Evolutionary conservation across 2,113 vertebrate species (phyloP).

Genomic region (Neodontobutis hainanensis): DNA sequence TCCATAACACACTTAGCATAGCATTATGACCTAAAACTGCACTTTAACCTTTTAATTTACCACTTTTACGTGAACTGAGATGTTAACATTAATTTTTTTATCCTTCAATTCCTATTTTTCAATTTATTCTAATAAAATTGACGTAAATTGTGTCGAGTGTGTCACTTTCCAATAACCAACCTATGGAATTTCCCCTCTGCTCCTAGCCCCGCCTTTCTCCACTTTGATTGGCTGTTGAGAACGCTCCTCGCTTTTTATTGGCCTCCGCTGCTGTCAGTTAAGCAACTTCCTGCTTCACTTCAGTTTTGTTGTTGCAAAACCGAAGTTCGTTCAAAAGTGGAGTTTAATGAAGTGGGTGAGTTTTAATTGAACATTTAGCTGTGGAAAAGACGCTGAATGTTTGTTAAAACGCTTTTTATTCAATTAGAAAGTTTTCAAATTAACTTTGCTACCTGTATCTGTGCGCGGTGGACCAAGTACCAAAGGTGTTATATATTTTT

Average conservation of each 20-base stretch:
- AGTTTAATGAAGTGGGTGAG: slow-evolving; percentile 49
- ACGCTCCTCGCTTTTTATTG: slow-evolving; percentile 54
- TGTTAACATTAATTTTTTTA: too few relatives aligned
- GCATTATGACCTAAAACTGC: too few relatives aligned
- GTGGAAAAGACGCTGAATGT: background rate
- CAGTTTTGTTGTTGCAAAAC: slow-evolving; percentile 44
- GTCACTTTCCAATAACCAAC: background rate
- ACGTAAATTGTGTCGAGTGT: slow-evolving; percentile 5
- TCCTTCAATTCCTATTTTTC: too few relatives aligned
- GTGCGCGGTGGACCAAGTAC: too few relatives aligned
- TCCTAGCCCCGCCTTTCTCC: slow-evolving; percentile 15
- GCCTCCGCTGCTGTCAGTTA: slow-evolving; percentile 37
- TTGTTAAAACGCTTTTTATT: background rate
- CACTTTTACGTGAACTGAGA: too few relatives aligned
- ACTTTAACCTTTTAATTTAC: too few relatives aligned
- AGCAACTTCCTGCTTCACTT: slow-evolving; percentile 63
- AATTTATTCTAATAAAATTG: background rate
- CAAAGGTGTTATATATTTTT: background rate
- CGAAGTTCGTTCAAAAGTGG: slow-evolving; percentile 42
- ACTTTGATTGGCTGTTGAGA: slow-evolving; percentile 24
- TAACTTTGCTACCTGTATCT: slow-evolving; percentile 1
- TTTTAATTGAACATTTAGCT: background rate
- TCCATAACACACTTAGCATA: too few relatives aligned
- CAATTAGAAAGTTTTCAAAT: slow-evolving; percentile 7
- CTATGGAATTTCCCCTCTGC: slow-evolving; percentile 74